phyloP scores from a whole-genome alignment of 1,140 invertebrate genomes.

The Zaprionus camerounensis region DNA sequence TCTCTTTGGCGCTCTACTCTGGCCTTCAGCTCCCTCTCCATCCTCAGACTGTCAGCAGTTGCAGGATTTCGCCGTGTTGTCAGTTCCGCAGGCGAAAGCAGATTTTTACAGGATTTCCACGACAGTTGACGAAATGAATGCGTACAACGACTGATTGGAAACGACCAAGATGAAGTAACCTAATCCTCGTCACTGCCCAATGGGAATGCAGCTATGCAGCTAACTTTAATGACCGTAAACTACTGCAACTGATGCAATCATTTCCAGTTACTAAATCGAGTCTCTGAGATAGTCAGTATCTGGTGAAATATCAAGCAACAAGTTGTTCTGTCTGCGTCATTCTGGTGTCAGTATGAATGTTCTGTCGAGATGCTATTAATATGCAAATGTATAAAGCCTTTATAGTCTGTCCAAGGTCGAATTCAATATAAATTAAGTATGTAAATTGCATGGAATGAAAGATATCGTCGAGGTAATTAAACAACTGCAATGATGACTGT shows the following conservation, averaged over 20 bases:
- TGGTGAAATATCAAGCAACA: not conserved
- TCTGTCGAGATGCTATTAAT: not conserved
- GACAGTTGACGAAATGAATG: not conserved
- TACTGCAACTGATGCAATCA: not conserved
- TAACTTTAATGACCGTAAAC: not conserved
- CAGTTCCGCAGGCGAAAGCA: constrained; percentile 43
- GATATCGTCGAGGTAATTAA: not conserved
- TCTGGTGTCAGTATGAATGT: not conserved
- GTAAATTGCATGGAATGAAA: not conserved
- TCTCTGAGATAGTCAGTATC: not conserved
- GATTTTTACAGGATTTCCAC: constrained; percentile 8
- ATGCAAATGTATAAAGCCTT: not conserved
- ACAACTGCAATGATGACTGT: not conserved
- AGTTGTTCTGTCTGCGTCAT: not conserved
- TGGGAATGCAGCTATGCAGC: not conserved
- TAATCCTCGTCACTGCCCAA: constrained; percentile 17
- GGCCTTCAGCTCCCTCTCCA: constrained; percentile 7
- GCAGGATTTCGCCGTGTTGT: constrained; percentile 44
- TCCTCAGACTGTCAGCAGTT: constrained; percentile 22
- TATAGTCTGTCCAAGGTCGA: not conserved
- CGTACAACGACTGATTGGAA: constrained; percentile 18
- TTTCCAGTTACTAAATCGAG: not conserved
- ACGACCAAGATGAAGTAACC: constrained; percentile 36
- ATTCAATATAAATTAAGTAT: not conserved
- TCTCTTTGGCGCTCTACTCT: constrained; percentile 17